phyloP scores from a whole-genome alignment of 2,888 invertebrate genomes.

The Agrilus biguttatus region DNA sequence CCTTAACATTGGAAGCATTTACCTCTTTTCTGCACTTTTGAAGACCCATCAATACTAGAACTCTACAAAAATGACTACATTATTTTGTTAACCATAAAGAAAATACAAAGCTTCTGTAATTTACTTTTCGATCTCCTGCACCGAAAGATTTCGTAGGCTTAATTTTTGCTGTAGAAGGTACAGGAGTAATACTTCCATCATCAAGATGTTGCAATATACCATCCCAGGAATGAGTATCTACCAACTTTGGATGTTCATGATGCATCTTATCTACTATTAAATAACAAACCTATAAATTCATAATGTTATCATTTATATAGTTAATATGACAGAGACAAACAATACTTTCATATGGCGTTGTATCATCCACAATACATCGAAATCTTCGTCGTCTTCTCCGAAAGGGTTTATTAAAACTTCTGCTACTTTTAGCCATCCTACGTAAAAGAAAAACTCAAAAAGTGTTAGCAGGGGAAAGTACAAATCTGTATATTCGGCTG shows the following conservation, averaged over 20 bases:
- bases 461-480: constrained; percentile 83
- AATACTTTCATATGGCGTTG: constrained; percentile 70
- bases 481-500: constrained; percentile 47
- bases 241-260: constrained; percentile 73
- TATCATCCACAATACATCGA: constrained; percentile 84
- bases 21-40: too few species aligned
- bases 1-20: too few species aligned
- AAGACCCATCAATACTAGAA: too few species aligned
- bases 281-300: constrained; percentile 55
- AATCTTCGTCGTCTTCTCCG: constrained; percentile 82
- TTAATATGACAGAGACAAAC: not conserved
- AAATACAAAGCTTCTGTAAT: too few species aligned
- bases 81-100: too few species aligned
- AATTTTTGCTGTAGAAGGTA: too few species aligned
- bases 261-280: constrained; percentile 88
- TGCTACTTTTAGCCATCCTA: constrained; percentile 85
- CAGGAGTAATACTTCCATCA: constrained; percentile 10
- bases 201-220: constrained; percentile 48
- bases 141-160: too few species aligned
- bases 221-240: constrained; percentile 80
- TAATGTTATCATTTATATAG: not conserved
- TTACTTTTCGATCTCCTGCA: too few species aligned
- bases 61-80: too few species aligned
- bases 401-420: constrained; percentile 82
- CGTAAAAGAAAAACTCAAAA: constrained; percentile 72